These are phyloP conservation scores for Sisyra terminalis DNA, from an alignment of 2,888 invertebrate genomes.

Conservation along the genomic window DNA sequence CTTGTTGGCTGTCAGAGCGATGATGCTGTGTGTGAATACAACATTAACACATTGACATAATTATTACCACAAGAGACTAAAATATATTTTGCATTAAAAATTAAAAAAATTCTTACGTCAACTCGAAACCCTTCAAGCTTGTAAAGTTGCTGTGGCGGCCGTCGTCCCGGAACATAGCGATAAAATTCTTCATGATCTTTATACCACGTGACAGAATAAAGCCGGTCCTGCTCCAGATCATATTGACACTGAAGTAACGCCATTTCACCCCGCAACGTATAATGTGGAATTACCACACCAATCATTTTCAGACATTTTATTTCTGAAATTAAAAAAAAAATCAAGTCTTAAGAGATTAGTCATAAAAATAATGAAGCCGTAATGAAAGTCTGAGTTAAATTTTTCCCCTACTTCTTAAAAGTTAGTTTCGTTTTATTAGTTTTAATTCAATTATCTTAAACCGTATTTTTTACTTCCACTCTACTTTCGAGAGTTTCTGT, in stretches of 20 bases:
- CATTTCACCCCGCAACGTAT: slow-evolving; percentile 25
- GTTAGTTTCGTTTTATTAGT: too few species aligned
- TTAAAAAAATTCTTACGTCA: slow-evolving; percentile 21
- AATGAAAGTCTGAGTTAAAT: too few species aligned
- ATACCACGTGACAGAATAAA: slow-evolving; percentile 33
- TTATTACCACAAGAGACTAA: neutral
- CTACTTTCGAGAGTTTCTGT: too few species aligned
- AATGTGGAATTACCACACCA: slow-evolving; percentile 26
- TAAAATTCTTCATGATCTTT: slow-evolving; percentile 33
- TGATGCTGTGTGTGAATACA: slow-evolving; percentile 19
- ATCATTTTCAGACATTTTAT: slow-evolving; percentile 24
- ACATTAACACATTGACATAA: neutral
- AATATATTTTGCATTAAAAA: neutral
- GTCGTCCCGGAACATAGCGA: slow-evolving; percentile 24
- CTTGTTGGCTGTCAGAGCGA: slow-evolving; percentile 22
- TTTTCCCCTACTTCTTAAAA: too few species aligned
- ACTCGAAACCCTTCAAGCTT: slow-evolving; percentile 25
- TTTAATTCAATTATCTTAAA: too few species aligned
- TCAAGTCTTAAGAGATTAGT: neutral
- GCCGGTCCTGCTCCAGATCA: slow-evolving; percentile 24
- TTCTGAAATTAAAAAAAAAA: slow-evolving; percentile 23
- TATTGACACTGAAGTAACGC: slow-evolving; percentile 29
- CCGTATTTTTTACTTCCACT: too few species aligned
- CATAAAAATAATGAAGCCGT: neutral
- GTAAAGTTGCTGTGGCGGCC: slow-evolving; percentile 23